Evolutionary conservation across 1,140 invertebrate species (phyloP), one percentile per base, ranked within the genome.

Genomic region (Cyclargus thomasi): DNA sequence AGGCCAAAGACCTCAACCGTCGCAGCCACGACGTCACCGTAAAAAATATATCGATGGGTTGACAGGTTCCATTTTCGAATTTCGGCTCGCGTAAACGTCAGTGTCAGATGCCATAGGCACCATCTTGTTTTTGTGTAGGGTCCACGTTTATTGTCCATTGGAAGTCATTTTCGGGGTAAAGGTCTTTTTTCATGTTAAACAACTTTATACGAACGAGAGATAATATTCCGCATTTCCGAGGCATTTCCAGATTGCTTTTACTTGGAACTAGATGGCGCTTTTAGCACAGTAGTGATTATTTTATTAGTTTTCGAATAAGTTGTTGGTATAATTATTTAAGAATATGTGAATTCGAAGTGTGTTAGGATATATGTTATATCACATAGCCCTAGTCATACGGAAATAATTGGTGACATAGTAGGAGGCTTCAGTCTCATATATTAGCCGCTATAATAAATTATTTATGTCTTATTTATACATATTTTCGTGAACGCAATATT

Each of bases 41-140:
- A 14, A 89, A 89, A 67, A 88, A 91, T 67, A 76, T 89, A 20
- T 90, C 88, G 65, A 83, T 91, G 75, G 90, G 88, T 86, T 90
- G 89, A 91, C 81, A 73, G 47, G 67, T 74, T 73, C 66, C 53
- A 66, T 72, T 78, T 74, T 71, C 65, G 29, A 73, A 57, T 70
- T 76, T 75, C 67, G 68, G 73, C 75, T 73, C 29, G 67, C 63
- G 63, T 70, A 66, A 73, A 67, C 73, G 63, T 74, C 63, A 63
- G 7, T 39, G 55, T 59, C 17, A 59, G 55, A 59, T 20, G 55
- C 55, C 67, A 59, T 59, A 59, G 20, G 55, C 55, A 20, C 55
- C 55, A 59, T 36, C 62, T 63, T 36, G 23, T 63, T 29, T 29
- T 29, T 4, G 5, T 29, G 29, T 29, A 29, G 8, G 8, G 29